These are phyloP conservation scores for Orchesellides sinensis DNA, from an alignment of 2,888 invertebrate species.

Conservation along the genomic window DNA sequence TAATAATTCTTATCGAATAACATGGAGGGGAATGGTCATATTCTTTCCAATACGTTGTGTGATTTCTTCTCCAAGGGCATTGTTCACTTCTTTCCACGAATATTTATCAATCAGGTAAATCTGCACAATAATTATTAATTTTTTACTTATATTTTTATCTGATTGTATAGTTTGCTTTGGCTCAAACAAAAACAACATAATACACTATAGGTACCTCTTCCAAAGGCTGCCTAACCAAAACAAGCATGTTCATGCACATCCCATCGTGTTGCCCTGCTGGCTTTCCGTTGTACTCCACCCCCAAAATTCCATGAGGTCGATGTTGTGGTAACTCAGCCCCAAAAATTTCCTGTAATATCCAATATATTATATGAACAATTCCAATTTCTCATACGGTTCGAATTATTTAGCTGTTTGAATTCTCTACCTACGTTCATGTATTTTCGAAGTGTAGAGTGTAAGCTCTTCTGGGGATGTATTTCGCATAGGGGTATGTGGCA, in stretches of 20 bases:
- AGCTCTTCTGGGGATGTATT: constrained; percentile 89
- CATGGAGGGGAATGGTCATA: constrained; percentile 88
- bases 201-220: constrained; percentile 85
- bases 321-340: constrained; percentile 91
- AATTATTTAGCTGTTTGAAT: neutral
- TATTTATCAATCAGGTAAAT: constrained; percentile 92
- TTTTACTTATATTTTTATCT: neutral
- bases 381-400: neutral
- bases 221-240: constrained; percentile 89
- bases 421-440: constrained; percentile 85
- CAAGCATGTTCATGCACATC: constrained; percentile 87
- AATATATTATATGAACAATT: constrained; percentile 2
- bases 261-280: constrained; percentile 82
- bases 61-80: constrained; percentile 83
- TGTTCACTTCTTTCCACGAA: constrained; percentile 90
- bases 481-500: constrained; percentile 93
- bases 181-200: no score
- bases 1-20: constrained; percentile 82
- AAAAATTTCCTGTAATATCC: constrained; percentile 84
- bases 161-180: no score
- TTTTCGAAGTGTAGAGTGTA: constrained; percentile 90
- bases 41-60: constrained; percentile 85
- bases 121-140: constrained; percentile 39
- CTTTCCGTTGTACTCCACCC: constrained; percentile 77
- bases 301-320: constrained; percentile 88